phyloP scores from a whole-genome alignment of 2,888 invertebrate species.

The Tetramorium bicarinatum region DNA sequence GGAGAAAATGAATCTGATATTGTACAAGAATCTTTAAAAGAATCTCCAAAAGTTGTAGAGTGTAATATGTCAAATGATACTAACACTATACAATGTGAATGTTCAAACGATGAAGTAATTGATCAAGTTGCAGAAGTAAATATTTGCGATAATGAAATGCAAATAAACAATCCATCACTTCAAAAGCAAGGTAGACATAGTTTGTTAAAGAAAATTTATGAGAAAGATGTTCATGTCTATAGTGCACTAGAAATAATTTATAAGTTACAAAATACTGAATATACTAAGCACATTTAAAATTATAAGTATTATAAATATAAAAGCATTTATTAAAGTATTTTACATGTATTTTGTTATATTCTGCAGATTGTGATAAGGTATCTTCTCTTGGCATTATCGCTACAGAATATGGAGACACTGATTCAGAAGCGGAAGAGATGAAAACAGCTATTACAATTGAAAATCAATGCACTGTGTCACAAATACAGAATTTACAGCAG shows the following conservation, averaged over 20 bases:
- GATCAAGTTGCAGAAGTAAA: background rate
- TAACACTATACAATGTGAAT: background rate
- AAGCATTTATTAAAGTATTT: background rate
- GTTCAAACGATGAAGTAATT: background rate
- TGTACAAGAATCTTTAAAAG: background rate
- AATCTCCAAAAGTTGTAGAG: background rate
- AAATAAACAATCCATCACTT: background rate
- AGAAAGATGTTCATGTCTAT: background rate
- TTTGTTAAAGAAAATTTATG: background rate
- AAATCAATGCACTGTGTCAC: background rate
- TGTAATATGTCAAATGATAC: background rate
- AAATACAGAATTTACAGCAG: slow-evolving; percentile 20
- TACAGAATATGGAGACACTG: slow-evolving; percentile 78
- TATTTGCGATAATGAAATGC: background rate
- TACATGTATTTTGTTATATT: background rate
- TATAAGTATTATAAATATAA: background rate
- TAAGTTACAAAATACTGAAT: background rate
- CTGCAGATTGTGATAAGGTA: slow-evolving; percentile 35
- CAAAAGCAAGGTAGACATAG: slow-evolving; percentile 22
- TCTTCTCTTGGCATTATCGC: slow-evolving; percentile 76
- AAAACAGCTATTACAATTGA: background rate
- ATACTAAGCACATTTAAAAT: background rate
- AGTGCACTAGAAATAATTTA: background rate
- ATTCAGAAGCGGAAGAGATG: slow-evolving; percentile 74
- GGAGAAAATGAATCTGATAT: background rate